Evolutionary conservation across 2,113 vertebrate species (phyloP).

Genomic region (Platycercus adscitus): DNA sequence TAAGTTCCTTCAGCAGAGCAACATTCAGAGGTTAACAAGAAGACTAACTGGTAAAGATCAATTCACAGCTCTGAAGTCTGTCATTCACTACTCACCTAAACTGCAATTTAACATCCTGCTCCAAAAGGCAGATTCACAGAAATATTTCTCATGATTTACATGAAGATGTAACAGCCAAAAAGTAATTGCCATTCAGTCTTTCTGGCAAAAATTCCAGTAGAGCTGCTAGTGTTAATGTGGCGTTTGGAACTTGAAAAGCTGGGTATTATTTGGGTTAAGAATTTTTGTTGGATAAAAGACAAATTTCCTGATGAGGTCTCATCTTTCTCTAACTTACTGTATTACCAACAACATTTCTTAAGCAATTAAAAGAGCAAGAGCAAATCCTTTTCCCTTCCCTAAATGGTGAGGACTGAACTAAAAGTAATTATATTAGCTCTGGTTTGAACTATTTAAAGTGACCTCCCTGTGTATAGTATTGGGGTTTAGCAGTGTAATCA

Average conservation of each 20-base stretch:
- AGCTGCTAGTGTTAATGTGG: not conserved
- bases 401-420: not conserved
- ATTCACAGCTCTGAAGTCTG: not conserved
- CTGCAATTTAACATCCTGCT: not conserved
- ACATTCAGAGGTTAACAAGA: not conserved
- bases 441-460: not conserved
- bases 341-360: not conserved
- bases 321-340: not conserved
- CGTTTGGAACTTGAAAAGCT: not conserved
- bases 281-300: not conserved
- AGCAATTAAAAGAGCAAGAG: not conserved
- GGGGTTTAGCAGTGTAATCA: not conserved
- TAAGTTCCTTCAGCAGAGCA: not conserved
- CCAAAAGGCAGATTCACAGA: not conserved
- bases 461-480: not conserved
- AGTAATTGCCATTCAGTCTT: not conserved
- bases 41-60: slow-evolving; percentile 4
- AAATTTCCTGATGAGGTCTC: not conserved
- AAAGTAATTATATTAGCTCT: not conserved
- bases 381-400: not conserved
- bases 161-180: slow-evolving; percentile 7
- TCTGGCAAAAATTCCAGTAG: not conserved
- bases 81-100: not conserved
- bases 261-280: not conserved
- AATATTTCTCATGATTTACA: slow-evolving; percentile 5